phyloP scores from a whole-genome alignment of 2,797 vertebrate genomes.

The Gallinago nigripennis region DNA sequence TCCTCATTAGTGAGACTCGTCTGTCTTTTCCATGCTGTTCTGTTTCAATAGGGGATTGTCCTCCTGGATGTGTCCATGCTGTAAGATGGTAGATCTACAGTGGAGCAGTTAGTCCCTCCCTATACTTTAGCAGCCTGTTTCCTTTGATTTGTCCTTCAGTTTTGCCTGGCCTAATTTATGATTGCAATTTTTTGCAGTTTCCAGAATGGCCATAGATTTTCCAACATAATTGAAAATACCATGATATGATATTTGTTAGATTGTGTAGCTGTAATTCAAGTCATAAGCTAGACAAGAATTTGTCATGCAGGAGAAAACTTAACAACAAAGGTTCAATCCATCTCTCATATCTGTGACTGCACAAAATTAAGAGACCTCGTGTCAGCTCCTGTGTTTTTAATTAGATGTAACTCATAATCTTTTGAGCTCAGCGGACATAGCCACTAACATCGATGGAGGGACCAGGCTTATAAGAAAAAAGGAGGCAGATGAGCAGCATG shows the following conservation, averaged over 20 bases:
- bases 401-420: background rate
- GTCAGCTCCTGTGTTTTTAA: background rate
- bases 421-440: background rate
- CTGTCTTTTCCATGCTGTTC: background rate
- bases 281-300: background rate
- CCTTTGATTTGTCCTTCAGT: background rate
- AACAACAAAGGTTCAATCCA: background rate
- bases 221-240: background rate
- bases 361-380: background rate
- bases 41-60: background rate
- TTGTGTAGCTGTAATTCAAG: background rate
- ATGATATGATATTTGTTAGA: background rate
- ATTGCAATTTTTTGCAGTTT: background rate
- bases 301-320: background rate
- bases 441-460: background rate
- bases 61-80: background rate
- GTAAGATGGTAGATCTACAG: background rate
- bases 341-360: background rate
- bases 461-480: background rate
- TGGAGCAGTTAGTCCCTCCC: background rate
- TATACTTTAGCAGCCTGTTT: background rate
- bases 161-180: background rate
- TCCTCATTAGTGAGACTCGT: background rate
- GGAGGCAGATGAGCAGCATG: background rate
- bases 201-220: background rate